Percentiles rank a stretch among this genome's conserved stretches.
phyloP scores from a whole-genome alignment of 2,888 invertebrate genomes.

The Empis stercorea region DNA sequence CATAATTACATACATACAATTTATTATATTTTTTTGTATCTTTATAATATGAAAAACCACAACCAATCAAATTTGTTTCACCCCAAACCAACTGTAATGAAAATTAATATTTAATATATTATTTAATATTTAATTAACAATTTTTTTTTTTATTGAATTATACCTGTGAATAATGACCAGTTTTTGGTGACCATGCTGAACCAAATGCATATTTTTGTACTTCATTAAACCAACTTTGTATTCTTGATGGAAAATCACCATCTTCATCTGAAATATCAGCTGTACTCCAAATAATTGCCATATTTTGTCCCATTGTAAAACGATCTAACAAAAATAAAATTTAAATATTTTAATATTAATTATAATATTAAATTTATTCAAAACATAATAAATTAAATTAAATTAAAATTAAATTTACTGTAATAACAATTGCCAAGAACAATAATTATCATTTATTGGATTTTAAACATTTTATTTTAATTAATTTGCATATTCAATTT shows the following conservation, averaged over 20 bases:
- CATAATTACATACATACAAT: slow-evolving; percentile 76
- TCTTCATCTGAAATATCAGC: slow-evolving; percentile 42
- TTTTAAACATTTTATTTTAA: too few species aligned
- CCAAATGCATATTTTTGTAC: slow-evolving; percentile 53
- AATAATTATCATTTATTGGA: too few species aligned
- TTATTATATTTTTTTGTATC: slow-evolving; percentile 67
- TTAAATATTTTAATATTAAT: background rate
- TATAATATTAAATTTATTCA: background rate
- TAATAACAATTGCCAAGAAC: too few species aligned
- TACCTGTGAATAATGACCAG: slow-evolving; percentile 79
- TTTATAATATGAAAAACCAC: slow-evolving; percentile 74
- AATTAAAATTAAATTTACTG: background rate
- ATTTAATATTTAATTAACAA: background rate
- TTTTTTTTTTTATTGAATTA: slow-evolving; percentile 4
- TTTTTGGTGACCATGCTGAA: slow-evolving; percentile 50
- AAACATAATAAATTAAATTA: background rate
- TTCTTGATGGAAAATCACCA: slow-evolving; percentile 59
- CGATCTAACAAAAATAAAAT: slow-evolving; percentile 38
- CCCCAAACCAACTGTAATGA: slow-evolving; percentile 75
- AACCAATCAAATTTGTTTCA: slow-evolving; percentile 71
- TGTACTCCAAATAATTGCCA: slow-evolving; percentile 71
- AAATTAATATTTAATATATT: background rate
- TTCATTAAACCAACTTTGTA: slow-evolving; percentile 72
- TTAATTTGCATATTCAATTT: background rate
- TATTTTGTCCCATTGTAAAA: slow-evolving; percentile 75